These are phyloP conservation scores for Drosophila pectinifera DNA, from an alignment of 1,140 invertebrate species.

Conservation along the genomic window DNA sequence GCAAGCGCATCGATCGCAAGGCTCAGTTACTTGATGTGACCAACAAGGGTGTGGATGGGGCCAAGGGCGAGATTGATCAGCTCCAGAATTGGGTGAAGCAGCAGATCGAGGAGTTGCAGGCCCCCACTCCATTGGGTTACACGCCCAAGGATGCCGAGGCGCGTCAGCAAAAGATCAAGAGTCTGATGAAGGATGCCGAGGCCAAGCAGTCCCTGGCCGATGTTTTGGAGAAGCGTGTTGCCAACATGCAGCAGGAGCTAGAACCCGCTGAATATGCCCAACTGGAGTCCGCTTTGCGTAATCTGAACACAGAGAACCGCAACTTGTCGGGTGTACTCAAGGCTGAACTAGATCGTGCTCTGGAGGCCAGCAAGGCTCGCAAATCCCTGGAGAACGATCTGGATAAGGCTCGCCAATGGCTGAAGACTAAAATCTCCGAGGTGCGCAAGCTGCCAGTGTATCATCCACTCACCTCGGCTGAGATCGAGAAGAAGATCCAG, in stretches of 20 bases:
- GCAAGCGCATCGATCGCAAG: slow-evolving; percentile 93
- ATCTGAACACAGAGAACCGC: slow-evolving; percentile 89
- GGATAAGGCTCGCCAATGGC: slow-evolving; percentile 91
- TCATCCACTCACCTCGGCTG: slow-evolving; percentile 89
- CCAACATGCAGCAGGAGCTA: slow-evolving; percentile 93
- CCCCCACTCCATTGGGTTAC: slow-evolving; percentile 89
- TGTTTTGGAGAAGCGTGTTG: slow-evolving; percentile 92
- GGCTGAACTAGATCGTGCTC: slow-evolving; percentile 90
- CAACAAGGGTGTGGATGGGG: slow-evolving; percentile 91
- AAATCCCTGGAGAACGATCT: slow-evolving; percentile 92
- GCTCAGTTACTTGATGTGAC: slow-evolving; percentile 92
- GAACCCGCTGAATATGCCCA: slow-evolving; percentile 91
- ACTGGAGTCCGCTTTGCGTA: slow-evolving; percentile 88
- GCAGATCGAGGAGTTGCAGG: slow-evolving; percentile 89
- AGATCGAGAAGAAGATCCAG: slow-evolving; percentile 91
- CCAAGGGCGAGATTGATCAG: slow-evolving; percentile 90
- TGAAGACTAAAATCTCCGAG: slow-evolving; percentile 91
- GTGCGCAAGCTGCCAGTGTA: slow-evolving; percentile 91
- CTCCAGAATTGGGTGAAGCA: slow-evolving; percentile 92
- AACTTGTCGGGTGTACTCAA: slow-evolving; percentile 90
- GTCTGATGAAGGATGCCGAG: slow-evolving; percentile 92
- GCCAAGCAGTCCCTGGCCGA: slow-evolving; percentile 93
- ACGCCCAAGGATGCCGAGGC: slow-evolving; percentile 91
- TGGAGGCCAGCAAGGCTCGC: slow-evolving; percentile 88
- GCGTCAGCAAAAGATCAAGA: slow-evolving; percentile 89